Percentiles rank a stretch among this genome's conserved stretches.
Conservation (phyloP, 2,797 vertebrate genomes). For the Gymnopithys bicolor region DNA sequence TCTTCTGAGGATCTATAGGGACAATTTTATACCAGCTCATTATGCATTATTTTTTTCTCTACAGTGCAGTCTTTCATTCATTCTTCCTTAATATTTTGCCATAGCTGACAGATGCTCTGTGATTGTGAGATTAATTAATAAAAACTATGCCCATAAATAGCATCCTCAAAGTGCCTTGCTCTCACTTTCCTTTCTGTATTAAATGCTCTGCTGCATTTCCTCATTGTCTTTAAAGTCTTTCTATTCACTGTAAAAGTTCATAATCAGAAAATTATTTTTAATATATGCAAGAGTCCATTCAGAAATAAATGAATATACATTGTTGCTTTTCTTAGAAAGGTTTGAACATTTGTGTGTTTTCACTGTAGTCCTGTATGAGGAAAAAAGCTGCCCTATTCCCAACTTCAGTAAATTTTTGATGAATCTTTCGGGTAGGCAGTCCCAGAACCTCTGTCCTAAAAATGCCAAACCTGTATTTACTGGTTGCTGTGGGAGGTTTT, state of each 20-base stretch:
- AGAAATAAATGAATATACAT: accelerated
- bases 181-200: background rate
- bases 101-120: slow-evolving; percentile 9
- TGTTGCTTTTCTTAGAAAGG: background rate
- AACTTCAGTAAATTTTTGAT: slow-evolving; percentile 10
- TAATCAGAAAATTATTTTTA: background rate
- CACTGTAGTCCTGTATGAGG: background rate
- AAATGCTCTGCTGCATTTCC: background rate
- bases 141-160: slow-evolving; percentile 1
- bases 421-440: background rate
- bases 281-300: background rate
- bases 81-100: background rate
- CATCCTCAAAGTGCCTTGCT: background rate
- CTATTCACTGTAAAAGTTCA: background rate
- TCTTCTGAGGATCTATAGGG: background rate
- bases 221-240: background rate
- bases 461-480: background rate
- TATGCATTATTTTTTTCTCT: background rate
- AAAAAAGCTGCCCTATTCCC: background rate
- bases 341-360: background rate
- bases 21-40: background rate
- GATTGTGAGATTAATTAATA: slow-evolving; percentile 30
- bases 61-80: background rate
- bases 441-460: slow-evolving; percentile 15
- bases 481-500: background rate